phyloP scores from a whole-genome alignment of 2,113 vertebrate species.

The Corythoichthys haematopterus region DNA sequence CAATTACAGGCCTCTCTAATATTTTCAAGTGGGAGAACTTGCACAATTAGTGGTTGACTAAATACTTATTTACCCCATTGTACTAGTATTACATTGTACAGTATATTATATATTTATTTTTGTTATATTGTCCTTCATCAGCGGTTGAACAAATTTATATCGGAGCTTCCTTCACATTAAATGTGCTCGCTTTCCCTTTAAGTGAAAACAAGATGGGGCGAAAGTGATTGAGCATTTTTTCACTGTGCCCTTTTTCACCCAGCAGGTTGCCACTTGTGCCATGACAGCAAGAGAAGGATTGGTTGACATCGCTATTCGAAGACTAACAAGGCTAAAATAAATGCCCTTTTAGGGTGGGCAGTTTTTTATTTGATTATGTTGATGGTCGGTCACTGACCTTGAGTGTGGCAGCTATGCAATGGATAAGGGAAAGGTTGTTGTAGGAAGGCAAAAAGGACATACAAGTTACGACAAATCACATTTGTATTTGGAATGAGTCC shows the following conservation, averaged over 20 bases:
- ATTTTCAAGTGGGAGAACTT: no score
- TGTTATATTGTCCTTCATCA: no score
- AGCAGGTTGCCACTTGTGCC: conserved; percentile 70
- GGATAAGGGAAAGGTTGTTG: conserved; percentile 49
- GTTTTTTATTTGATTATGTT: conserved; percentile 21
- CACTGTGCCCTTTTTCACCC: conserved; percentile 72
- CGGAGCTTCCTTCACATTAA: no score
- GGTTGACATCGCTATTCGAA: conserved; percentile 49
- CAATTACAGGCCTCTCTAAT: no score
- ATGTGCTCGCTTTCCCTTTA: no score
- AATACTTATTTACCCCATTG: no score
- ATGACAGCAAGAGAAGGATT: conserved; percentile 72
- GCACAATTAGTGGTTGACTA: no score
- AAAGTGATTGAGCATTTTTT: conserved; percentile 70
- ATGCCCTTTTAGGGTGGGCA: conserved; percentile 43
- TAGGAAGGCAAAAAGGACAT: not conserved
- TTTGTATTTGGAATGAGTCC: not conserved
- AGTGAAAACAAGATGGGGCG: conserved; percentile 38
- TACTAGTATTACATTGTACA: no score
- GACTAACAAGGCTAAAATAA: conserved; percentile 61
- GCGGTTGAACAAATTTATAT: no score
- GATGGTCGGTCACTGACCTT: conserved; percentile 58
- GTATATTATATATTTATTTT: no score
- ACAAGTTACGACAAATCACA: not conserved
- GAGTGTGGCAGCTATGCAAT: conserved; percentile 42